A percentile compares a stretch with the other conserved stretches of the same genome.
Evolutionary conservation across 53 echinoderm and acorn worm genomes (phyloP).

Genomic region (Zoroaster sp.): DNA sequence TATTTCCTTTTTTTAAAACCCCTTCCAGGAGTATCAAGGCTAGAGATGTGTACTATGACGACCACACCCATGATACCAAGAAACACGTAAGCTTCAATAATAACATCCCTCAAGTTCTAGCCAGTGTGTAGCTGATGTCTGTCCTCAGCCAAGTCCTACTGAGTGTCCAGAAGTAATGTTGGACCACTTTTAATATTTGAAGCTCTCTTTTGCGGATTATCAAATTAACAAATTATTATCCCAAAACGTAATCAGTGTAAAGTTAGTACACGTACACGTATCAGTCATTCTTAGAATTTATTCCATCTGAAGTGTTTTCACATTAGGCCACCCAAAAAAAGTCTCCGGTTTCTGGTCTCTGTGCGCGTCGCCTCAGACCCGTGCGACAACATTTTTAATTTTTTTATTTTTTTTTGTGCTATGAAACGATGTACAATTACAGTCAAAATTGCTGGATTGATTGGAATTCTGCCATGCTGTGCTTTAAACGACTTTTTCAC

Average conservation of each 20-base stretch:
- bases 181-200: neutral
- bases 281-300: neutral
- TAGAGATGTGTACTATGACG: slow-evolving; percentile 89
- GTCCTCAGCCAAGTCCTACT: neutral
- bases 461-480: too few relatives aligned
- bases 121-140: slow-evolving; percentile 8
- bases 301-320: too few relatives aligned
- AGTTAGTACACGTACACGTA: neutral
- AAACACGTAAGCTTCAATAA: slow-evolving; percentile 78
- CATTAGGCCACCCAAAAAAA: too few relatives aligned
- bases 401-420: too few relatives aligned
- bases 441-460: too few relatives aligned
- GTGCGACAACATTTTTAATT: too few relatives aligned
- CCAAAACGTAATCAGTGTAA: neutral
- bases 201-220: too few relatives aligned
- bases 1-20: too few relatives aligned
- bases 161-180: neutral
- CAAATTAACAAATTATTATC: neutral
- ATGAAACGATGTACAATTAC: too few relatives aligned
- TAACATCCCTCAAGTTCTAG: slow-evolving; percentile 78
- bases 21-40: slow-evolving; percentile 93
- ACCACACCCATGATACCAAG: slow-evolving; percentile 96
- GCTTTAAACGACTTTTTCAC: too few relatives aligned
- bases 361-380: too few relatives aligned
- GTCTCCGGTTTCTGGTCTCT: too few relatives aligned